These are phyloP conservation scores for Epinotia ramella DNA, from an alignment of 2,888 invertebrate genomes.

Conservation along the genomic window DNA sequence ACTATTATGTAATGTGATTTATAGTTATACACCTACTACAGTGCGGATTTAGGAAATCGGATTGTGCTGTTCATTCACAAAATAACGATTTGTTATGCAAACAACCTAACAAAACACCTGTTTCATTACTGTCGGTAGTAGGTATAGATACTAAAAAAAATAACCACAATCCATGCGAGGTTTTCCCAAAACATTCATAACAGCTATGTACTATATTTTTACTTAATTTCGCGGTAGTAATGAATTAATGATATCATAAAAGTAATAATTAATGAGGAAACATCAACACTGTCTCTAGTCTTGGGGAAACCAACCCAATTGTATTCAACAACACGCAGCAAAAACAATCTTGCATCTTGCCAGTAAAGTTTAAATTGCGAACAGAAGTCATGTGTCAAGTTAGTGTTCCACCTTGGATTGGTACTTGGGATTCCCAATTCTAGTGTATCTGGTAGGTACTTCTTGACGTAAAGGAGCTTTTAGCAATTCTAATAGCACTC, in stretches of 20 bases:
- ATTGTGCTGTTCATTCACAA: no score
- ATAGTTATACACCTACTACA: no score
- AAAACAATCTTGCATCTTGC: not conserved
- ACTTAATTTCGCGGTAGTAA: not conserved
- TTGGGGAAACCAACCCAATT: conserved; percentile 7
- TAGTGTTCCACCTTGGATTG: not conserved
- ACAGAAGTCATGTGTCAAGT: not conserved
- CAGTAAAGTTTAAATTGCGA: not conserved
- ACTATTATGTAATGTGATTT: no score
- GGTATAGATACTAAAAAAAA: no score
- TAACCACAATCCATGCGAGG: not conserved
- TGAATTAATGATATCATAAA: conserved; percentile 7
- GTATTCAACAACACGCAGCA: not conserved
- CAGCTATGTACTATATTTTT: not conserved
- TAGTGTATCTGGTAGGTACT: not conserved
- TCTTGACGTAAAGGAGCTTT: conserved; percentile 55
- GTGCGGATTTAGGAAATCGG: no score
- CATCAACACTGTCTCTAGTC: conserved; percentile 7
- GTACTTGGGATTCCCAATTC: conserved; percentile 15
- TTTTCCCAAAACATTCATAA: not conserved
- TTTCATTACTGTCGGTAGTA: no score
- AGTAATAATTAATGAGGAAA: conserved; percentile 34
- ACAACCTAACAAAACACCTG: no score
- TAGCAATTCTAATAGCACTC: conserved; percentile 56
- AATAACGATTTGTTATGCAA: no score